Conservation (phyloP, 2,797 vertebrate genomes). For the Thripadectes ignobilis region DNA sequence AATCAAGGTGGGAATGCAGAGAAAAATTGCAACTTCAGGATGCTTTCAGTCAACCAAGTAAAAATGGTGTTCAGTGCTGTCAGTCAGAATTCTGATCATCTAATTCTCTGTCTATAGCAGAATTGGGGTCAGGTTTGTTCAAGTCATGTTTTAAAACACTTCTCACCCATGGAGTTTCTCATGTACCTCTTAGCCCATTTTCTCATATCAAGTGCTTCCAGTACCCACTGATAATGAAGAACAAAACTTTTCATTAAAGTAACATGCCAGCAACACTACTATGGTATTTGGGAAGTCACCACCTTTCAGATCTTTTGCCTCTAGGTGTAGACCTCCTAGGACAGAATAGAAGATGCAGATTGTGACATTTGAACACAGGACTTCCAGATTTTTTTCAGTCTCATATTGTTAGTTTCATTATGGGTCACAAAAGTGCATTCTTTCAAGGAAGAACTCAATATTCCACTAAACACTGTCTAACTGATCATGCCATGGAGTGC, state of each 20-base stretch:
- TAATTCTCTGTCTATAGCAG: not conserved
- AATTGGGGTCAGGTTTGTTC: not conserved
- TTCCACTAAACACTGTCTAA: not conserved
- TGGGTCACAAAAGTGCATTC: not conserved
- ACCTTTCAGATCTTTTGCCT: not conserved
- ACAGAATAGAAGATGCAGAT: not conserved
- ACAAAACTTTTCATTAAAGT: not conserved
- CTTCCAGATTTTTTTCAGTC: not conserved
- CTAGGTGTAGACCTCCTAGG: not conserved
- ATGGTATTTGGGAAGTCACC: not conserved
- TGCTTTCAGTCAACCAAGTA: not conserved
- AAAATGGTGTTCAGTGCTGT: not conserved
- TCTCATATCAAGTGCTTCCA: not conserved
- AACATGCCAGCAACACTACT: not conserved
- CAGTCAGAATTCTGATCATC: not conserved
- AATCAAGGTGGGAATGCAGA: not conserved
- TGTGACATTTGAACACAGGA: not conserved
- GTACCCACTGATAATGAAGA: not conserved
- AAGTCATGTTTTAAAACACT: not conserved
- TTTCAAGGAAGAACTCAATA: not conserved
- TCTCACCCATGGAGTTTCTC: not conserved
- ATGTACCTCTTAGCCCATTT: not conserved
- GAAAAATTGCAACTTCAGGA: not conserved
- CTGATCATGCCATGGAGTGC: accelerated
- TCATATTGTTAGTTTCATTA: not conserved